phyloP scores from a whole-genome alignment of 64 coral and sea anemone genomes.

The Platygyra sinensis region DNA sequence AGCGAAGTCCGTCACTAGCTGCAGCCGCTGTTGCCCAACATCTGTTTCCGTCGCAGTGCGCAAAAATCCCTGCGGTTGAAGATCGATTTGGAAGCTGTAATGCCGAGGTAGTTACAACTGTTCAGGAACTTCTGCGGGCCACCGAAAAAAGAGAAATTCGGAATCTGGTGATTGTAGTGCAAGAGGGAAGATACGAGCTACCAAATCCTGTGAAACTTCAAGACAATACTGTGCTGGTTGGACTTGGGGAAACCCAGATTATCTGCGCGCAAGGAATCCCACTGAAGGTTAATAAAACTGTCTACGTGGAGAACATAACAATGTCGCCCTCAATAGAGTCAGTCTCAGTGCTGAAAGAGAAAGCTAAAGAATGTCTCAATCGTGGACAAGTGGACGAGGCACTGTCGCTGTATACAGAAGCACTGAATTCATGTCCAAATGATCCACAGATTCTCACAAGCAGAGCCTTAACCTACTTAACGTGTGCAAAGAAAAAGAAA shows the following conservation, averaged over 20 bases:
- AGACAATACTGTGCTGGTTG: background rate
- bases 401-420: no score
- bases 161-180: no score
- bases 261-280: background rate
- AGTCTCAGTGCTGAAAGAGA: background rate
- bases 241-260: background rate
- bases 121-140: no score
- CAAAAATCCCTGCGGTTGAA: background rate
- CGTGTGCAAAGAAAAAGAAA: no score
- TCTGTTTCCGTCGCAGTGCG: background rate
- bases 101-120: background rate
- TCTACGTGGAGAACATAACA: background rate
- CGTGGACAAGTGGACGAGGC: no score
- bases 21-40: background rate
- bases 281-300: background rate
- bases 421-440: no score
- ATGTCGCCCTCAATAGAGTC: background rate
- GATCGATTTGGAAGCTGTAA: background rate
- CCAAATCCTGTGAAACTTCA: background rate
- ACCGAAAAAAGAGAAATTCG: no score
- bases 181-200: constrained; percentile 10
- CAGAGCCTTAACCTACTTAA: no score
- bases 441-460: no score
- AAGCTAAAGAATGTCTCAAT: no score
- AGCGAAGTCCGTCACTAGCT: background rate